A percentile compares a stretch with the other conserved stretches of the same genome.
These are phyloP conservation scores for Thera obeliscata DNA, from an alignment of 2,888 invertebrate species.

Conservation along the genomic window DNA sequence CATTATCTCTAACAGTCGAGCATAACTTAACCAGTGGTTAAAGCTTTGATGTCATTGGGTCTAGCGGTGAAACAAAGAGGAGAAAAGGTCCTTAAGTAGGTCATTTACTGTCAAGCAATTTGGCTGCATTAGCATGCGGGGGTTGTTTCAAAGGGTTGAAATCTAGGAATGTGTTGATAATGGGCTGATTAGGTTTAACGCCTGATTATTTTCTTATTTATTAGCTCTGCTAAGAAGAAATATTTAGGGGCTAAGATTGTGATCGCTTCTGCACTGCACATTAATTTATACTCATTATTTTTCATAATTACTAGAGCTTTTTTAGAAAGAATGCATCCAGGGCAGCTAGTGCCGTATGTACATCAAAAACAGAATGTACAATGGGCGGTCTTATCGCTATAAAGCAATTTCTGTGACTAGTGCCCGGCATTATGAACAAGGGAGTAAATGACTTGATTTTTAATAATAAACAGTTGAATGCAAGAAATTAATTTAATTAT, in stretches of 20 bases:
- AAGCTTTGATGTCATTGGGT: constrained; percentile 41
- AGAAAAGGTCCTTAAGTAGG: constrained; percentile 64
- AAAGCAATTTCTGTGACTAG: too few species aligned
- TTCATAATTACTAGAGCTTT: too few species aligned
- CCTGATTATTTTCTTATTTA: constrained; percentile 18
- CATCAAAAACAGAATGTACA: too few species aligned
- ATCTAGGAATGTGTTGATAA: constrained; percentile 57
- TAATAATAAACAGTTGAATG: neutral
- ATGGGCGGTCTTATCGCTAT: too few species aligned
- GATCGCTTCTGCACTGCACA: neutral
- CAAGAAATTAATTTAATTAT: constrained; percentile 6
- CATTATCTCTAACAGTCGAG: too few species aligned
- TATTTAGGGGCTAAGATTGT: neutral
- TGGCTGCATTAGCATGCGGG: constrained; percentile 68
- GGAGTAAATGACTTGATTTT: too few species aligned
- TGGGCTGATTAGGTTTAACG: constrained; percentile 49
- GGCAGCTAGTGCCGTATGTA: too few species aligned
- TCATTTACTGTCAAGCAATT: constrained; percentile 67
- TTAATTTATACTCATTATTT: too few species aligned
- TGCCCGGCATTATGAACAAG: too few species aligned
- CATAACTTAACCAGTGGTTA: constrained; percentile 38
- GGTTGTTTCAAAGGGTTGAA: constrained; percentile 57
- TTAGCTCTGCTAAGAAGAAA: neutral
- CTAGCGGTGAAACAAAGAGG: constrained; percentile 51
- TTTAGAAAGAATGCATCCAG: too few species aligned